Evolutionary conservation across 2,797 vertebrate genomes (phyloP).

Genomic region (Pangasius krempfi): DNA sequence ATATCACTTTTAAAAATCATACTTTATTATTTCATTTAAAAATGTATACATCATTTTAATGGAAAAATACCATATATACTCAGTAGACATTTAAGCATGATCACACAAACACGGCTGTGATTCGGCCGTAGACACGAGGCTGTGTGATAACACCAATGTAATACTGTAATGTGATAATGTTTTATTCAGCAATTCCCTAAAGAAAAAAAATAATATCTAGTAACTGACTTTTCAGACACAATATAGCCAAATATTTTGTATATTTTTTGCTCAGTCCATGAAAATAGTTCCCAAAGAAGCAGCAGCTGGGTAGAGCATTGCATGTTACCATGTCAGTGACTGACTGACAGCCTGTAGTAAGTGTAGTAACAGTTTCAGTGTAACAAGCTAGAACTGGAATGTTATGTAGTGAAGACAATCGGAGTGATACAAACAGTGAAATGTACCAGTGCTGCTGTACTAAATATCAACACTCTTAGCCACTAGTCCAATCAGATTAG

Average conservation of each 20-base stretch:
- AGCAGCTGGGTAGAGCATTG: neutral
- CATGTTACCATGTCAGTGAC: neutral
- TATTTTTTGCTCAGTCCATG: neutral
- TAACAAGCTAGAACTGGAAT: neutral
- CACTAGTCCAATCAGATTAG: too few species aligned
- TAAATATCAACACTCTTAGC: neutral
- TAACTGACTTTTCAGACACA: neutral
- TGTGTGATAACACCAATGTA: neutral
- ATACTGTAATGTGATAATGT: neutral
- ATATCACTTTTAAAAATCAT: neutral
- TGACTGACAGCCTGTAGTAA: neutral
- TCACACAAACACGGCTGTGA: neutral
- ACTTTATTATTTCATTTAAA: neutral
- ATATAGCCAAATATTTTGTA: neutral
- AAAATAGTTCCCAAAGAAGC: neutral
- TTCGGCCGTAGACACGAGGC: neutral
- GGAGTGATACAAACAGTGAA: neutral
- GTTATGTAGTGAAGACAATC: neutral
- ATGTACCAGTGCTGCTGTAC: neutral
- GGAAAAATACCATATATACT: neutral
- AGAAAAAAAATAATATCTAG: neutral
- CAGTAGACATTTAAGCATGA: neutral
- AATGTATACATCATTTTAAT: neutral
- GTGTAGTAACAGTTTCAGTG: neutral
- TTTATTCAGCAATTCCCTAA: neutral